phyloP scores from a whole-genome alignment of 2,888 invertebrate species.

The Drosophila rubida region DNA sequence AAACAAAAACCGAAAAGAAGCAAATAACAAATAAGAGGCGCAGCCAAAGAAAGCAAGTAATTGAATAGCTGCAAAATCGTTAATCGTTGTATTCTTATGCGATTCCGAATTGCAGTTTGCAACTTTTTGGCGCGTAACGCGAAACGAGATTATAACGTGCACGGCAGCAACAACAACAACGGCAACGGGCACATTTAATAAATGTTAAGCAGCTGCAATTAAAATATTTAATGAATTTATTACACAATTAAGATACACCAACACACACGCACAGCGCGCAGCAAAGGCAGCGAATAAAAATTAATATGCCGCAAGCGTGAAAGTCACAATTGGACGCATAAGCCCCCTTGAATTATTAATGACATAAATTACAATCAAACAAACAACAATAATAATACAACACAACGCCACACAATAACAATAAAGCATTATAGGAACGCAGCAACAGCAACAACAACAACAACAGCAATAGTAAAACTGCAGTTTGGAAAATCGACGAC shows the following conservation, averaged over 20 bases:
- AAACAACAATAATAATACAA: constrained; percentile 26
- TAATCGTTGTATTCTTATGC: constrained; percentile 57
- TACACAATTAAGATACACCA: constrained; percentile 67
- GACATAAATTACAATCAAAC: constrained; percentile 43
- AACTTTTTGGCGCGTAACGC: constrained; percentile 56
- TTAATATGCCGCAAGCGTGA: constrained; percentile 72
- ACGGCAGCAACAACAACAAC: constrained; percentile 1
- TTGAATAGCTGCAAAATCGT: constrained; percentile 44
- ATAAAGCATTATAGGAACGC: neutral
- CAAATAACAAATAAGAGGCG: constrained; percentile 30
- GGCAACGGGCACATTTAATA: constrained; percentile 47
- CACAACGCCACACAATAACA: constrained; percentile 11
- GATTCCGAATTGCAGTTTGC: constrained; percentile 37
- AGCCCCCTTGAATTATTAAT: constrained; percentile 66
- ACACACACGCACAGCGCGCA: constrained; percentile 9
- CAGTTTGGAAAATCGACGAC: constrained; percentile 31
- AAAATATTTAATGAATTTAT: constrained; percentile 75
- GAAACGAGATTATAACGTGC: constrained; percentile 35
- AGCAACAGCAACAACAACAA: constrained; percentile 2
- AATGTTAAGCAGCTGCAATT: constrained; percentile 70
- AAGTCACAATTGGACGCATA: constrained; percentile 63
- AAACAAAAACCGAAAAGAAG: constrained; percentile 8
- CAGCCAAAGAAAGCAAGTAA: constrained; percentile 54
- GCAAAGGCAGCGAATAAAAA: constrained; percentile 37
- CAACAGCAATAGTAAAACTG: constrained; percentile 8